A percentile compares a stretch with the other conserved stretches of the same genome.
Conservation (phyloP, 2,888 invertebrate species). For the Lasioglossum zephyrum region DNA sequence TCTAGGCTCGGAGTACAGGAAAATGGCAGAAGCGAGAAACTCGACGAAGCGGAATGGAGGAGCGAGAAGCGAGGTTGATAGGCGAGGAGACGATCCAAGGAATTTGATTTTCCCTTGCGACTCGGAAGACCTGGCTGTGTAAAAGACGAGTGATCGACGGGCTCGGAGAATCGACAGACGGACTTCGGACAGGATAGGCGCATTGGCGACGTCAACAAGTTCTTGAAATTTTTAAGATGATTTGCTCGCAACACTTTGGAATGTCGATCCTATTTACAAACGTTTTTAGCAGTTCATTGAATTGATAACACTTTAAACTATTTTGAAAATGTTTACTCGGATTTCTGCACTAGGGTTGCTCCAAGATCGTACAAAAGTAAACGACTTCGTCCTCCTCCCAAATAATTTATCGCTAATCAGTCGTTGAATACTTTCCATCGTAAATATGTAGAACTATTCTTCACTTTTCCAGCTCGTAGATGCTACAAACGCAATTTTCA, state of each 20-base stretch:
- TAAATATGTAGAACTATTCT: background rate
- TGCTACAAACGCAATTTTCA: background rate
- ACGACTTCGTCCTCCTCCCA: background rate
- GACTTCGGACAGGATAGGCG: constrained; percentile 26
- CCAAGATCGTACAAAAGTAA: background rate
- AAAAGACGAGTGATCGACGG: constrained; percentile 17
- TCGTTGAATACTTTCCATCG: background rate
- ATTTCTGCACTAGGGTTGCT: background rate
- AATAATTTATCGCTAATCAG: background rate
- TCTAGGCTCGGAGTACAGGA: constrained; percentile 58
- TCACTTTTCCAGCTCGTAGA: background rate
- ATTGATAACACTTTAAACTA: background rate
- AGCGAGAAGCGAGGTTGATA: constrained; percentile 57
- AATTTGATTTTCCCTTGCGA: constrained; percentile 34
- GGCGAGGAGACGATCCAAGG: constrained; percentile 40
- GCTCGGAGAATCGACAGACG: constrained; percentile 37
- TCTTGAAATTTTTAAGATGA: constrained; percentile 51
- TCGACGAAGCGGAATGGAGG: constrained; percentile 56
- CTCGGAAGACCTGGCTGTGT: background rate
- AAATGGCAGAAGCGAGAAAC: constrained; percentile 60
- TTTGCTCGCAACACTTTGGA: no score
- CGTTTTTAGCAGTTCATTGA: no score
- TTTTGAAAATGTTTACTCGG: background rate
- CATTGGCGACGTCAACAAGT: constrained; percentile 25
- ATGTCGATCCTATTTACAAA: background rate